Evolutionary conservation across 1,140 invertebrate species (phyloP).

Genomic region (Zaprionus kolodkinae): DNA sequence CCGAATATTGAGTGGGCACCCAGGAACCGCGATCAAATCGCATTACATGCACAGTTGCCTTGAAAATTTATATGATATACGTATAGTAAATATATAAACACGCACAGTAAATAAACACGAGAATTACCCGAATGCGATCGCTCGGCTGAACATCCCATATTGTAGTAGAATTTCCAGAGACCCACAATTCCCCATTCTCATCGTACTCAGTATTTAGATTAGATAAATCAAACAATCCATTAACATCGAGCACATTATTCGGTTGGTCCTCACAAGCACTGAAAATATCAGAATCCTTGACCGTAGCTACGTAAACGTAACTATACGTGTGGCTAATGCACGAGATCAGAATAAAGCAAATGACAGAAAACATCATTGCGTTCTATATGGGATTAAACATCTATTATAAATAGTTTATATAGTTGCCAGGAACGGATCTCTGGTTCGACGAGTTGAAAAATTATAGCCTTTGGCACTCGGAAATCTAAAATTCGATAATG

Average conservation of each 20-base stretch:
- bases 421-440: background rate
- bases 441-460: background rate
- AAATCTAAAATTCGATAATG: no score
- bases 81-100: no score
- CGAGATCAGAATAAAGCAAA: background rate
- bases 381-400: background rate
- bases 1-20: background rate
- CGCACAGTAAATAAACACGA: no score
- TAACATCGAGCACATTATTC: background rate
- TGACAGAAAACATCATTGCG: background rate
- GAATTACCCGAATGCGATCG: background rate
- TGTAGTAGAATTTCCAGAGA: background rate
- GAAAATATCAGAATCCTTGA: background rate
- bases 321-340: background rate
- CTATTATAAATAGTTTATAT: background rate
- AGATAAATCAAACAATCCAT: background rate
- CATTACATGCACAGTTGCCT: background rate
- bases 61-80: no score
- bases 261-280: background rate
- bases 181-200: background rate
- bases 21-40: background rate
- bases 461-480: no score
- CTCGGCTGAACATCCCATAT: background rate
- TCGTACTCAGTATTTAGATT: background rate
- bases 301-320: background rate